Percentiles rank a stretch among this genome's conserved stretches.
These are phyloP conservation scores for Caretta caretta DNA, from an alignment of 2,113 vertebrate genomes.

Conservation along the genomic window DNA sequence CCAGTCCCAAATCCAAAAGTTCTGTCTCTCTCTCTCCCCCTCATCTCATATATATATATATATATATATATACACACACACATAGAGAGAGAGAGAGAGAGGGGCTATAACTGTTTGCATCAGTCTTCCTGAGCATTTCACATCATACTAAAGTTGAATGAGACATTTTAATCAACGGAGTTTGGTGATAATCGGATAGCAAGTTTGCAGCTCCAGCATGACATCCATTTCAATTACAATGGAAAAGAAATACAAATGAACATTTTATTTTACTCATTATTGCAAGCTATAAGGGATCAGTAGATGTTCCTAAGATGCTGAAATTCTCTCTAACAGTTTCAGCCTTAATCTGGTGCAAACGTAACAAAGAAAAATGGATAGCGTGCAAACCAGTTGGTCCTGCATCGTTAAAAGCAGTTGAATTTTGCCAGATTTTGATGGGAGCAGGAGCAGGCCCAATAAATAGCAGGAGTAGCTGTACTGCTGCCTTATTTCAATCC, in stretches of 20 bases:
- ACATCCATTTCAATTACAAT: constrained; percentile 23
- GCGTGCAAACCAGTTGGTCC: background rate
- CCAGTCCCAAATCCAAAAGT: background rate
- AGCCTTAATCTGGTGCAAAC: background rate
- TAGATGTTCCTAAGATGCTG: background rate
- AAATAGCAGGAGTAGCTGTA: background rate
- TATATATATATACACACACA: no score
- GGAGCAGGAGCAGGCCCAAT: background rate
- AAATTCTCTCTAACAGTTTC: constrained; percentile 33
- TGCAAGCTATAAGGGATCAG: constrained; percentile 10
- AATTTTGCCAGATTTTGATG: background rate
- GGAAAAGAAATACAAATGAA: constrained; percentile 30
- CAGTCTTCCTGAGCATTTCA: constrained; percentile 3
- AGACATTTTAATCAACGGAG: background rate
- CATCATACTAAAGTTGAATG: rapidly evolving
- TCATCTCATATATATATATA: background rate
- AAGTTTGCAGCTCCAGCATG: background rate
- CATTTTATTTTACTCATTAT: constrained; percentile 41
- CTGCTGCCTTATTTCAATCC: background rate
- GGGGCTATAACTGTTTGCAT: constrained; percentile 30
- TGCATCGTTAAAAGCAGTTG: rapidly evolving
- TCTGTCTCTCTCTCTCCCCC: background rate
- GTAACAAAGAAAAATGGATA: background rate
- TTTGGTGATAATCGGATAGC: background rate
- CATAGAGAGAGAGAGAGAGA: no score